These are phyloP conservation scores for Mionectes olivaceus DNA, from an alignment of 2,797 vertebrate genomes.

Conservation along the genomic window DNA sequence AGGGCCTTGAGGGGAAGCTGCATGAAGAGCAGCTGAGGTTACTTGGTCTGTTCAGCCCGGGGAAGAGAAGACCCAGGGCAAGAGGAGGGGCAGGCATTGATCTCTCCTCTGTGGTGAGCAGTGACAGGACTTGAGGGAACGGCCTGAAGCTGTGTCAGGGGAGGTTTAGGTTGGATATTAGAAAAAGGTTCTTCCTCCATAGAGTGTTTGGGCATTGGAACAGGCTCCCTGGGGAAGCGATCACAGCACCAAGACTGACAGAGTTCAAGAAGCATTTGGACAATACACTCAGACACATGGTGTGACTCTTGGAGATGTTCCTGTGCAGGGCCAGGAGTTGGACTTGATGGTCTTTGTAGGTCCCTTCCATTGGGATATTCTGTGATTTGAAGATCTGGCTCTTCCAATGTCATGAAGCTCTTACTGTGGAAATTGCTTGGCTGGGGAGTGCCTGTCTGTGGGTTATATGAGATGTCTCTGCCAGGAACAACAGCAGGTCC, in stretches of 20 bases:
- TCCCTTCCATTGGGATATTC: background rate
- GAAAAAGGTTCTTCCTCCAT: background rate
- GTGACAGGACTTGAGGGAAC: background rate
- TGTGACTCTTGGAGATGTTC: background rate
- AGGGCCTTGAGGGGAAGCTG: background rate
- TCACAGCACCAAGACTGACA: background rate
- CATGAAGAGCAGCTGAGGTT: background rate
- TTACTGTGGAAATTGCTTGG: background rate
- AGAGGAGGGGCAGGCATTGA: background rate
- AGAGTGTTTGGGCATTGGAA: background rate
- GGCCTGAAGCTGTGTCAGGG: background rate
- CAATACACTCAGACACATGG: background rate
- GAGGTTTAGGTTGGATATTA: background rate
- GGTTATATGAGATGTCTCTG: background rate
- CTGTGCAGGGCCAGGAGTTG: background rate
- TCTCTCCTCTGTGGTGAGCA: background rate
- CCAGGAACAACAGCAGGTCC: background rate
- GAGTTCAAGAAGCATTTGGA: background rate
- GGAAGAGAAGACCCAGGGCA: background rate
- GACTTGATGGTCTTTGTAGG: background rate
- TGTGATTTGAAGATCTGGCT: background rate
- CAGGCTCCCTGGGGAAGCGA: background rate
- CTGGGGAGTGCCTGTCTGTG: background rate
- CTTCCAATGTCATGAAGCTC: background rate
- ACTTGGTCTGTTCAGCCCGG: background rate